Percentiles rank a stretch among this genome's conserved stretches.
phyloP scores from a whole-genome alignment of 2,113 vertebrate species.

The Leptocoma aspasia region DNA sequence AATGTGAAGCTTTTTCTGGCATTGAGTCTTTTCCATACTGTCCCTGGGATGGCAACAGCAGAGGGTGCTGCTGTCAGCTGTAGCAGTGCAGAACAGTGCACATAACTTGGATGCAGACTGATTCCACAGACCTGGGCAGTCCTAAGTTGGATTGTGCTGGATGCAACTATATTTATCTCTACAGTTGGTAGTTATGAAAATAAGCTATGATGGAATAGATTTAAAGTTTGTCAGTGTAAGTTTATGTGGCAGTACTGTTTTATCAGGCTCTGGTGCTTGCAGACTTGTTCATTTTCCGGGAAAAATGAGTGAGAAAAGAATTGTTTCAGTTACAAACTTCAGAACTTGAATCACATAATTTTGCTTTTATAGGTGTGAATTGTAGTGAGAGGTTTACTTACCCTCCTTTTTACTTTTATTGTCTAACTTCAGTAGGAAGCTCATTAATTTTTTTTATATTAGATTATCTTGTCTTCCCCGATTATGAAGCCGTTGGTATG shows the following conservation, averaged over 20 bases:
- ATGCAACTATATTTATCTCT: not conserved
- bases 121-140: not conserved
- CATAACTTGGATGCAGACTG: not conserved
- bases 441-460: not conserved
- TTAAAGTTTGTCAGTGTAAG: not conserved
- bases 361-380: not conserved
- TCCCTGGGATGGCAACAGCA: not conserved
- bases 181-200: not conserved
- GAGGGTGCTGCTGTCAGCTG: not conserved
- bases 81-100: not conserved
- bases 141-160: not conserved
- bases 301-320: not conserved
- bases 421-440: not conserved
- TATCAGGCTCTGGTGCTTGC: not conserved
- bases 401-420: not conserved
- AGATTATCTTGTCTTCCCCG: not conserved
- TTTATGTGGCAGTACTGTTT: not conserved
- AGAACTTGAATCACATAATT: not conserved
- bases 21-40: not conserved
- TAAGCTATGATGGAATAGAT: not conserved
- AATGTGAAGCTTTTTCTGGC: not conserved
- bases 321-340: not conserved
- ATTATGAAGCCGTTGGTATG: not conserved
- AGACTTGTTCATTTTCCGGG: not conserved
- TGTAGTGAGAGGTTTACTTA: not conserved